phyloP scores from a whole-genome alignment of 2,113 vertebrate genomes.

The Sciurus niger region DNA sequence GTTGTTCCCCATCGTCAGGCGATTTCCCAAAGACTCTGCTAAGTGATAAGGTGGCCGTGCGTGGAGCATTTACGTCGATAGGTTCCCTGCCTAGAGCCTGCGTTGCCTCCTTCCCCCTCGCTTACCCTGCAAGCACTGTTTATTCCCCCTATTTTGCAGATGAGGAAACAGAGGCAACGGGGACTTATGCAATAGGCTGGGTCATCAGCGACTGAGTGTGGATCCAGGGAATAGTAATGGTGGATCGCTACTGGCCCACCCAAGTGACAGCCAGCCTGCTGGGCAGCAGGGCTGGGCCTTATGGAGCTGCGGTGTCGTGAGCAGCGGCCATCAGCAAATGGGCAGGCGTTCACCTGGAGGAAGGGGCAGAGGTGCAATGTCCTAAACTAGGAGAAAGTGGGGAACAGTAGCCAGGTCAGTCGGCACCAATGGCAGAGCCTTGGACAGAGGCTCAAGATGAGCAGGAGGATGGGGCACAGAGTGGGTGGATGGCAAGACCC shows the following conservation, averaged over 20 bases:
- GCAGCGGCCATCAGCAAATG: not conserved
- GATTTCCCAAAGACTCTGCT: not conserved
- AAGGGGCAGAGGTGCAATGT: not conserved
- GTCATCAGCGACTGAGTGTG: not conserved
- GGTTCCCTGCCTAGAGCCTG: not conserved
- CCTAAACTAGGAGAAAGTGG: not conserved
- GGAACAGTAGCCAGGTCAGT: accelerated
- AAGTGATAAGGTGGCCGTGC: too few relatives aligned
- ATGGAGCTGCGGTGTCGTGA: accelerated
- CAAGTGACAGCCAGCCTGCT: too few relatives aligned
- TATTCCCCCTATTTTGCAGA: not conserved
- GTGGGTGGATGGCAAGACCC: not conserved
- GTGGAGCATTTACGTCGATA: accelerated
- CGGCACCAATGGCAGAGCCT: not conserved
- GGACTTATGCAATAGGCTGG: not conserved
- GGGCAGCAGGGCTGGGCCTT: not conserved
- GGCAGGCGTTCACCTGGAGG: not conserved
- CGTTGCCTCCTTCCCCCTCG: not conserved
- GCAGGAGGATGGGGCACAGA: not conserved
- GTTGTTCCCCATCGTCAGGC: not conserved
- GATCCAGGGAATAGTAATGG: not conserved
- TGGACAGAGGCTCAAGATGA: accelerated
- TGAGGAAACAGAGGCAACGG: not conserved
- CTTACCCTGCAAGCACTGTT: not conserved
- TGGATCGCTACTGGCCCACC: not conserved